Conservation (phyloP, 2,797 vertebrate species). For the Eulemur albifrons region DNA sequence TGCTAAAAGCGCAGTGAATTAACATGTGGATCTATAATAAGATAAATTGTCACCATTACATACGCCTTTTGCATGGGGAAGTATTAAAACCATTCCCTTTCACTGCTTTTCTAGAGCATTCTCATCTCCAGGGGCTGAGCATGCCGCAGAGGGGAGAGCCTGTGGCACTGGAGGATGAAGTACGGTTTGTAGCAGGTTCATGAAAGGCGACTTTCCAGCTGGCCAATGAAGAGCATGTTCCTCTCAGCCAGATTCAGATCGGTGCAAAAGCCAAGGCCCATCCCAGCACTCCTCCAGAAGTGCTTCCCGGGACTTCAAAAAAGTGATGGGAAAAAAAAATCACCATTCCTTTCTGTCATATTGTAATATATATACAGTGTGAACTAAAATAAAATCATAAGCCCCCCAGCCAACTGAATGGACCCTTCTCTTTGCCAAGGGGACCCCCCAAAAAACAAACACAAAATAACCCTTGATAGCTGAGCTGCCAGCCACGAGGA, state of each 20-base stretch:
- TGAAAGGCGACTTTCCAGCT: neutral
- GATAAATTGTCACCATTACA: neutral
- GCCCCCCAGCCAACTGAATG: neutral
- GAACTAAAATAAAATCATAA: neutral
- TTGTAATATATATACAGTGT: neutral
- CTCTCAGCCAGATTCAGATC: neutral
- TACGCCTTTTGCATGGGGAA: accelerated
- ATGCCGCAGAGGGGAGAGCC: neutral
- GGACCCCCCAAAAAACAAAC: too few relatives aligned
- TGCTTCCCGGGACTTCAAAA: conserved; percentile 35
- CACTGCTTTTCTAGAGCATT: neutral
- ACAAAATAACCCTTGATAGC: too few relatives aligned
- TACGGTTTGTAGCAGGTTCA: neutral
- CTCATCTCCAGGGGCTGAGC: neutral
- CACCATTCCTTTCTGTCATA: neutral
- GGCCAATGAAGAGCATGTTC: neutral
- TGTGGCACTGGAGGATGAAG: neutral
- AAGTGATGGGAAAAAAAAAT: neutral
- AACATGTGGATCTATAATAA: neutral
- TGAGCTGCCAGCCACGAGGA: too few relatives aligned
- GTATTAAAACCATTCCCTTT: conserved; percentile 47
- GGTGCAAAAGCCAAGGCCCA: neutral
- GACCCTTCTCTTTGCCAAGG: neutral
- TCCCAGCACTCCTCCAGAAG: neutral
- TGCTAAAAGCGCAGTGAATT: neutral